Percentiles rank a stretch among this genome's conserved stretches.
Conservation (phyloP, 2,113 vertebrate species). For the Turnix velox region DNA sequence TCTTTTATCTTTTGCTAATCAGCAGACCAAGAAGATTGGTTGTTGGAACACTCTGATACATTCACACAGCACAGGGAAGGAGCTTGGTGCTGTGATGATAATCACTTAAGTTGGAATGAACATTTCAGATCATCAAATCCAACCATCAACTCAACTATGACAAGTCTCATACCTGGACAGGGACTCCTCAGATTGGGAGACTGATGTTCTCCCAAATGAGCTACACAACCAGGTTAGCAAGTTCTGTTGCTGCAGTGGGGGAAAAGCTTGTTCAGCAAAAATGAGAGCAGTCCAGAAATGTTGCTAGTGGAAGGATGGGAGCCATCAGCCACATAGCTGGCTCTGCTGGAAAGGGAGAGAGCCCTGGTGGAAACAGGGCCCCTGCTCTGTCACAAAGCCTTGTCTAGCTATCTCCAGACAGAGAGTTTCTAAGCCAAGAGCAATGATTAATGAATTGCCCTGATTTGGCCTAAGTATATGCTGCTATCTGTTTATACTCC, state of each 20-base stretch:
- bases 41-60: not conserved
- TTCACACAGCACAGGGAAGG: not conserved
- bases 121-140: no score
- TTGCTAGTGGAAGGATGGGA: not conserved
- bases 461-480: not conserved
- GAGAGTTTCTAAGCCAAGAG: not conserved
- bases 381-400: not conserved
- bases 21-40: not conserved
- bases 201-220: no score
- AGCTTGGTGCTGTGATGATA: not conserved
- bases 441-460: not conserved
- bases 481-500: not conserved
- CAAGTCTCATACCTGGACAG: no score
- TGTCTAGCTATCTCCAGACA: not conserved
- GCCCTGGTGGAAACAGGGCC: not conserved
- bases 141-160: no score
- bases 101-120: no score
- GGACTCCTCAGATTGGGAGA: no score
- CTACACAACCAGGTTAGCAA: no score
- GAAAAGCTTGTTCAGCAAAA: not conserved
- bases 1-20: not conserved
- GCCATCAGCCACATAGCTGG: not conserved
- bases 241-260: not conserved
- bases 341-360: not conserved
- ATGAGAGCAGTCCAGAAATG: not conserved